Base-by-base conservation (phyloP, 2,113 vertebrate genomes). In the Xenopus borealis region DNA sequence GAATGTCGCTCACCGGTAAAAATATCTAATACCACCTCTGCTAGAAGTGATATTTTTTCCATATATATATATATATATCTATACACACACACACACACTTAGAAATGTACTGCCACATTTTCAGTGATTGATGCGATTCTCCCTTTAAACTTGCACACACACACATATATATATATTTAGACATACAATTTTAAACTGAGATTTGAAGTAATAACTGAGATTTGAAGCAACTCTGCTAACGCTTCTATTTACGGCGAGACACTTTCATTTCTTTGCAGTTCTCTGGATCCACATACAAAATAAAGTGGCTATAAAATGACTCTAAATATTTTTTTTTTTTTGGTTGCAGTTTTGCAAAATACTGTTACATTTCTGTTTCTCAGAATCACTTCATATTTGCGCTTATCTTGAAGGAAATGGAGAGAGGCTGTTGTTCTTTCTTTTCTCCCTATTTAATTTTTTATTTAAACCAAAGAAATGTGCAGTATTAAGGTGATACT, bases 281-380 rank as follows among this genome's bases (percentile, higher is more conserved):
- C 20, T 67, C 50, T 44, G 19, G 13, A 13, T 12, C 50, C 46
- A 2, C 13, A 16, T 10, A 10, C 17, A 19, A 13, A 19, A 45
- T 3, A 67, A 61, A 65, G 44, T 64, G 10, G 20, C 33, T 69
- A n/a, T 23, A 17, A 14, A 52, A 20, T 62, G 20, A 62, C 33
- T 57, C 19, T 66, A 20, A 53, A 57, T n/a, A n/a, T 30, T 65
- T 75, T 19, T 50, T 52, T 62, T 12, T 52, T 75, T 61, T 62
- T 44, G 16, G 67, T 75, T 53, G 11, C 57, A 75, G 57, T 19
- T 75, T 75, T 53, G 16, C 57, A 75, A 69, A 75, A 69, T 75
- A 67, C 18, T 19, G 0, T 5, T 52, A 12, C 52, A 17, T 66
- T 57, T 50, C 53, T 67, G 64, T 68, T 67, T 68, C 46, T 68